phyloP scores from a whole-genome alignment of 2,113 vertebrate species.

The Myrmecobius fasciatus region DNA sequence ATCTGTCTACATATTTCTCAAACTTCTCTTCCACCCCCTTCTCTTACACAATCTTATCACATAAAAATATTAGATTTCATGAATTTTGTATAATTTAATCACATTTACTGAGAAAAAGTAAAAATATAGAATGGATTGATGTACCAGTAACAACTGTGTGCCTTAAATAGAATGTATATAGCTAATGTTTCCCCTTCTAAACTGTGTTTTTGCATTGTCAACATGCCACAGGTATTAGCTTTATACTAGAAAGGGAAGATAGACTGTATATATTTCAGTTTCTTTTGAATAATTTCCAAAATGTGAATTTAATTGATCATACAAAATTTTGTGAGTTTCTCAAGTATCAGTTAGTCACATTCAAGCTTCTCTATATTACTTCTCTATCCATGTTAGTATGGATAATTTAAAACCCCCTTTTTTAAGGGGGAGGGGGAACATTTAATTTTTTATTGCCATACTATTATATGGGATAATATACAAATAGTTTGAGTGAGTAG shows the following conservation, averaged over 20 bases:
- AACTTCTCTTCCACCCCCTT: conserved; percentile 79
- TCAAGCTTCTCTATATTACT: neutral
- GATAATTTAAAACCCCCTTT: neutral
- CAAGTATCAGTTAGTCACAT: neutral
- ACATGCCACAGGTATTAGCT: conserved; percentile 43
- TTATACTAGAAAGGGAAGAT: conserved; percentile 19
- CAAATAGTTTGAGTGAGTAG: neutral
- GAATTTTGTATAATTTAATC: conserved; percentile 80
- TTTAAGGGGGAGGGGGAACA: neutral
- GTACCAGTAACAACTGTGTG: neutral
- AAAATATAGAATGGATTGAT: conserved; percentile 59
- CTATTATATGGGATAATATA: neutral
- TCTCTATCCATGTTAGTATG: neutral
- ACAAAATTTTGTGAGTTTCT: conserved; percentile 52
- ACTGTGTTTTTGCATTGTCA: conserved; percentile 47
- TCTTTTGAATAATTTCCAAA: conserved; percentile 42
- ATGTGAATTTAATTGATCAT: conserved; percentile 45
- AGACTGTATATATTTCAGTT: neutral
- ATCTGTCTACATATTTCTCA: conserved; percentile 77
- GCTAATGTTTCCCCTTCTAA: neutral
- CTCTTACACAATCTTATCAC: conserved; percentile 81
- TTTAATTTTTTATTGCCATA: neutral
- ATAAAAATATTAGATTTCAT: conserved; percentile 82
- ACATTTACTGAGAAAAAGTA: conserved; percentile 67
- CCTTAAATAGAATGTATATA: conserved; percentile 26